Conservation (phyloP, 2,888 invertebrate species). For the Stenodema calcarata region DNA sequence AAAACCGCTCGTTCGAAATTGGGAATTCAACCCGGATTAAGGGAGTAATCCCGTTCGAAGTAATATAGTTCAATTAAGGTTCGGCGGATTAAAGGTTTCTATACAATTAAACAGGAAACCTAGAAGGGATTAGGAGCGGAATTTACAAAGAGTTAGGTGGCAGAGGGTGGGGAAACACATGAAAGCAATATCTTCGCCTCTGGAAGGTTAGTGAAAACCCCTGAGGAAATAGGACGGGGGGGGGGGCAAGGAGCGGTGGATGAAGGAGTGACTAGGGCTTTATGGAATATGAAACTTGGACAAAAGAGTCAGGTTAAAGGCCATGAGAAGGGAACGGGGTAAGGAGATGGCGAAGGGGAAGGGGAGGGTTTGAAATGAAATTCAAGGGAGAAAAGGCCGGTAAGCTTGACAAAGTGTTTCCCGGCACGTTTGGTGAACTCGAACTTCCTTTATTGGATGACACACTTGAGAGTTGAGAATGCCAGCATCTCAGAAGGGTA, state of each 20-base stretch:
- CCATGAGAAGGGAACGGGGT: no score
- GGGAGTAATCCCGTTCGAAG: slow-evolving; percentile 19
- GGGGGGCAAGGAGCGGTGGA: not conserved
- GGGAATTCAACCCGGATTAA: not conserved
- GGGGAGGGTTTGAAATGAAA: not conserved
- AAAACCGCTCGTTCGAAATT: not conserved
- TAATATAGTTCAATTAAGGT: slow-evolving; percentile 46
- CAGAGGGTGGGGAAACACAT: not conserved
- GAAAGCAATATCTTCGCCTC: slow-evolving; percentile 11
- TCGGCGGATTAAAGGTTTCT: slow-evolving; percentile 46
- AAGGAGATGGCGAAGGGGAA: not conserved
- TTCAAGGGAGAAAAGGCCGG: not conserved
- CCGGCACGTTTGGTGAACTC: not conserved
- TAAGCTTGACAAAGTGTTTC: not conserved
- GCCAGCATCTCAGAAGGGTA: no score
- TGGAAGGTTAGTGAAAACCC: not conserved
- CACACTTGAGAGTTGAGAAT: not conserved
- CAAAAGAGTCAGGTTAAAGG: not conserved
- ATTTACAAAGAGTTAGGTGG: slow-evolving; percentile 17
- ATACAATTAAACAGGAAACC: slow-evolving; percentile 37
- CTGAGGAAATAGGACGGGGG: not conserved
- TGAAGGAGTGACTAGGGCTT: not conserved
- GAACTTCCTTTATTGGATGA: not conserved
- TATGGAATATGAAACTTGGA: slow-evolving; percentile 2
- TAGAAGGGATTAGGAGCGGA: slow-evolving; percentile 18